Base-by-base conservation (phyloP, 37 sponge, comb jelly and placozoan species). In the Agelas oroides region DNA sequence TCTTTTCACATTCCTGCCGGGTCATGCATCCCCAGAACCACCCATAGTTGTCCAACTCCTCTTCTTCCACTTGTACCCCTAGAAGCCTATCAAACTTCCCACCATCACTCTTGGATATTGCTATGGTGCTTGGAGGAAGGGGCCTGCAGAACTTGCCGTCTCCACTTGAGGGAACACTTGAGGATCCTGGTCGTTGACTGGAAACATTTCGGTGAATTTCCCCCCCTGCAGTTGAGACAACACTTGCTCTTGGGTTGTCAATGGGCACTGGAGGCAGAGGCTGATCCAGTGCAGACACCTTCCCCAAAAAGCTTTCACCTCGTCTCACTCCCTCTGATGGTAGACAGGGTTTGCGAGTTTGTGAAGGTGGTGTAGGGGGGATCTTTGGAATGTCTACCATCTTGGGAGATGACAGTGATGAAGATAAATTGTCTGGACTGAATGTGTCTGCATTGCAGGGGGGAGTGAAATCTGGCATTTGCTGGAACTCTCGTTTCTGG, bases 21-120 rank as follows among this genome's bases (percentile, higher is more conserved):
- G 53, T 86, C 70, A 83, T 79, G 28, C 16, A n/a, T 2, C 80
- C 87, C 83, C 88, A 75, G 53, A 70, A 93, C 94, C 94, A 93
- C 41, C 58, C 73, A 61, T 62, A 80, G 34, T 81, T 70, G 20
- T 69, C 57, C 57, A 75, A 31, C 17, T 75, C 57, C 57, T 75
- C n/a, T n/a, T 15, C 58, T 18, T 18, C 15, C 58, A 56, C 58
- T 19, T 18, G 18, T 56, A 56, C 58, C 58, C 18, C 58, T 19
- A 18, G 58, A 18, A 18, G 58, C 31, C 14, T 6, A 18, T 18
- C 60, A 76, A 58, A 76, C 77, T 33, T 59, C 14, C 61, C 77
- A 20, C 31, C n/a, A 37, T 59, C 77, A 76, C 77, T 56, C n/a
- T n/a, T n/a, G n/a, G n/a, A n/a, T n/a, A n/a, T n/a, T n/a, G n/a